Percentiles rank a stretch among this genome's conserved stretches.
phyloP scores from a whole-genome alignment of 2,797 vertebrate genomes.

The Premnoplex brunnescens region DNA sequence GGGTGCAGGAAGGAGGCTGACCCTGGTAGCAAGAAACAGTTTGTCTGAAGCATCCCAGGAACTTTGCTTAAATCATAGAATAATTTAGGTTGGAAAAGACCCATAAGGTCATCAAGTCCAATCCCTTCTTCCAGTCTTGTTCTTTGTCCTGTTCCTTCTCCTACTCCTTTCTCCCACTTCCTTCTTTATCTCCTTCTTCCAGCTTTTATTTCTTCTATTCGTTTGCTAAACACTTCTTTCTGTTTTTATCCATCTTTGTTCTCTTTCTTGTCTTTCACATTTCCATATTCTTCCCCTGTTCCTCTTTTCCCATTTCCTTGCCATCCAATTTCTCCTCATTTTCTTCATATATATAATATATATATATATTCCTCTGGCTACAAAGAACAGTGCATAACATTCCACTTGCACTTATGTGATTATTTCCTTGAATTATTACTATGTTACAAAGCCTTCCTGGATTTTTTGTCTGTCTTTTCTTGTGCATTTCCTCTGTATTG shows the following conservation, averaged over 20 bases:
- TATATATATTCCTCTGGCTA: background rate
- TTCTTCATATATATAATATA: background rate
- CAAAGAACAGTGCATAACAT: background rate
- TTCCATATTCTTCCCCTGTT: background rate
- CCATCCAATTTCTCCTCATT: background rate
- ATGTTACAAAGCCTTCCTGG: background rate
- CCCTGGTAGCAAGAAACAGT: background rate
- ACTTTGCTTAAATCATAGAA: background rate
- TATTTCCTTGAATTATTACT: background rate
- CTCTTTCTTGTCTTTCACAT: background rate
- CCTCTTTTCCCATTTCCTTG: background rate
- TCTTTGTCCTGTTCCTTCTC: background rate
- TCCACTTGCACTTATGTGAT: background rate
- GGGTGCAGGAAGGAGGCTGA: background rate
- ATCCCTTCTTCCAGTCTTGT: background rate
- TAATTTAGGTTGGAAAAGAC: background rate
- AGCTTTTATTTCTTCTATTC: background rate
- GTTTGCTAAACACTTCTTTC: background rate
- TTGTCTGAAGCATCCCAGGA: background rate
- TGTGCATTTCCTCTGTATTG: background rate
- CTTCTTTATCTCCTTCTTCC: background rate
- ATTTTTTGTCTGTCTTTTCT: background rate
- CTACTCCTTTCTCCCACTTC: too few relatives aligned
- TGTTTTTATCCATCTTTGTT: background rate
- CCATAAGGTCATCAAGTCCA: background rate